A percentile compares a stretch with the other conserved stretches of the same genome.
phyloP scores from a whole-genome alignment of 2,113 vertebrate species.

The Aleadryas rufinucha region DNA sequence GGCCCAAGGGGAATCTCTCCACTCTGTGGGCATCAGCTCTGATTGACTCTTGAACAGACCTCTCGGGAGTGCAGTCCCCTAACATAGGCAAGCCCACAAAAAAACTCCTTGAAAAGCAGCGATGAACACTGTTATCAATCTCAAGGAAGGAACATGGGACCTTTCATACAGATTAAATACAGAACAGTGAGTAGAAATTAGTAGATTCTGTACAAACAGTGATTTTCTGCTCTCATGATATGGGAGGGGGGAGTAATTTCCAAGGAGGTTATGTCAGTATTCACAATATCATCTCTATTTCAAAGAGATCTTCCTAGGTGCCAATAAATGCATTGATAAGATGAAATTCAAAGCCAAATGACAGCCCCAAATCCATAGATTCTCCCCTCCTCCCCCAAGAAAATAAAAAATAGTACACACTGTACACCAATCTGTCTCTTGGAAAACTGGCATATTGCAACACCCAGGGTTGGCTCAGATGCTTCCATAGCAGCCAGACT shows the following conservation, averaged over 20 bases:
- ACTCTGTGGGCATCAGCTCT: neutral
- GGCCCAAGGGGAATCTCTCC: neutral
- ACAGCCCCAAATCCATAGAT: neutral
- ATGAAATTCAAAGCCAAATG: neutral
- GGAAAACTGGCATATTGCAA: constrained; percentile 54
- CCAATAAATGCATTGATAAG: neutral
- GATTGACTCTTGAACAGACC: neutral
- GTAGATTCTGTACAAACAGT: neutral
- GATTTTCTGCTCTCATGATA: neutral
- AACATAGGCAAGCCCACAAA: neutral
- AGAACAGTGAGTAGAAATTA: neutral
- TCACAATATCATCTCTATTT: neutral
- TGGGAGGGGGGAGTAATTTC: neutral
- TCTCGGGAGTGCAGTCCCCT: rapidly evolving
- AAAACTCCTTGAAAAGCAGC: neutral
- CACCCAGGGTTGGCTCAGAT: constrained; percentile 6
- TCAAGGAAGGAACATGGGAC: neutral
- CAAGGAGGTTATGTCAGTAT: neutral
- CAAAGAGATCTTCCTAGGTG: neutral
- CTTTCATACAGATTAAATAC: neutral
- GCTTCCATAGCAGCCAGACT: constrained; percentile 36
- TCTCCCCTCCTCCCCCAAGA: neutral
- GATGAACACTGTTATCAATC: neutral
- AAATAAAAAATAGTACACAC: constrained; percentile 33
- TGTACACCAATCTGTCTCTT: constrained; percentile 46